A percentile compares a stretch with the other conserved stretches of the same genome.
phyloP scores from a whole-genome alignment of 1,140 invertebrate species.

The Drosophila bocqueti region DNA sequence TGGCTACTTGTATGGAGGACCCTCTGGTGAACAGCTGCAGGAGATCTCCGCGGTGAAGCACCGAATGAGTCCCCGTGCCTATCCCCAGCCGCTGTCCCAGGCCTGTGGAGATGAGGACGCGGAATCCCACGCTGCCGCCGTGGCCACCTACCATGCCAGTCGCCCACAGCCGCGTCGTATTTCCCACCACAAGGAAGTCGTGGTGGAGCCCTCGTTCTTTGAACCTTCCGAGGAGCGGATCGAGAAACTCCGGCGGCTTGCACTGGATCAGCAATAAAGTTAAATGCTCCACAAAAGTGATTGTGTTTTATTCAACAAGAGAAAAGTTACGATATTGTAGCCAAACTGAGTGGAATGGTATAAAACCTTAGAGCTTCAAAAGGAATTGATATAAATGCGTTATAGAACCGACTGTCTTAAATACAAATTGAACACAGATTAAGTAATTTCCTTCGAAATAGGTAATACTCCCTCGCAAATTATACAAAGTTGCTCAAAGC shows the following conservation, averaged over 20 bases:
- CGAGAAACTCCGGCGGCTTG: slow-evolving; percentile 34
- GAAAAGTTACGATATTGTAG: neutral
- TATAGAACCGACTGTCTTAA: neutral
- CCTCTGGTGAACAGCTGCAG: slow-evolving; percentile 7
- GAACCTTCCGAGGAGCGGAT: slow-evolving; percentile 32
- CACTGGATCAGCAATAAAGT: slow-evolving; percentile 42
- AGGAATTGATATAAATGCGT: neutral
- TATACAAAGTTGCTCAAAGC: slow-evolving; percentile 1
- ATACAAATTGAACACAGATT: slow-evolving; percentile 1
- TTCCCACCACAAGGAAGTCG: slow-evolving; percentile 32
- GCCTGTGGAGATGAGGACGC: slow-evolving; percentile 15
- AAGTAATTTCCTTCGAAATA: neutral
- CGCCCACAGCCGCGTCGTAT: slow-evolving; percentile 44
- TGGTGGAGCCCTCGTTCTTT: slow-evolving; percentile 44
- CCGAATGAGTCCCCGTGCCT: slow-evolving; percentile 11
- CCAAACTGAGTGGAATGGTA: neutral
- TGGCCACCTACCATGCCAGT: slow-evolving; percentile 20
- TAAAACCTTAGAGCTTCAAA: too few species aligned
- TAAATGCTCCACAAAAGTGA: neutral
- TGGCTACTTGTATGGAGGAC: slow-evolving; percentile 29
- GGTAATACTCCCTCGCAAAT: neutral
- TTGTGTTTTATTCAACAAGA: slow-evolving; percentile 7
- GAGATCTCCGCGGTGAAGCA: slow-evolving; percentile 5
- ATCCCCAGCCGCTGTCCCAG: slow-evolving; percentile 9
- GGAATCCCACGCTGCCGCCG: neutral